These are phyloP conservation scores for Catharus ustulatus DNA, from an alignment of 2,797 vertebrate species.

Conservation along the genomic window DNA sequence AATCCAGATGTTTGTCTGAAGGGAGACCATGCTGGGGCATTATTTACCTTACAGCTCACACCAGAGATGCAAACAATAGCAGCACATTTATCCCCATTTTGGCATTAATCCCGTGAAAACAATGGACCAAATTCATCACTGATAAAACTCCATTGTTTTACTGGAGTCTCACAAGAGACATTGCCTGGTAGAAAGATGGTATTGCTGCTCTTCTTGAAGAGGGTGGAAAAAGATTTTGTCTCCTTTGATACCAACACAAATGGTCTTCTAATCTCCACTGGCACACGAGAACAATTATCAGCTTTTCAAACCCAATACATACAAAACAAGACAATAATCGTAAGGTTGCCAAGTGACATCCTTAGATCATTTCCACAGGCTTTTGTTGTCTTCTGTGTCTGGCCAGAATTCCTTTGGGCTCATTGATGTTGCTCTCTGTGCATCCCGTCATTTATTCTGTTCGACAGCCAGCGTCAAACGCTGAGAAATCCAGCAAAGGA, in stretches of 20 bases:
- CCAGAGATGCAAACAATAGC: conserved; percentile 9
- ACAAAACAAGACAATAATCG: background rate
- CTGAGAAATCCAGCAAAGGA: conserved; percentile 27
- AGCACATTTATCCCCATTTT: background rate
- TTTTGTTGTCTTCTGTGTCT: conserved; percentile 23
- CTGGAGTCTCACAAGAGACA: background rate
- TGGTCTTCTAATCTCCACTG: background rate
- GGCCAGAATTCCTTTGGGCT: conserved; percentile 42
- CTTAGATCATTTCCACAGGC: conserved; percentile 21
- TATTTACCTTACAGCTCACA: conserved; percentile 33
- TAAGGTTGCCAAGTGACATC: conserved; percentile 25
- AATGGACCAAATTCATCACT: conserved; percentile 1
- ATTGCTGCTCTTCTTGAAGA: background rate
- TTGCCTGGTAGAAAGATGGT: background rate
- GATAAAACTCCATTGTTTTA: conserved; percentile 1
- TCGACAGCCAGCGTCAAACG: background rate
- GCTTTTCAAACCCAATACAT: background rate
- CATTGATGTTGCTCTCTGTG: conserved; percentile 21
- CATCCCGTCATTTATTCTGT: conserved; percentile 40
- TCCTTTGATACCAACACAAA: conserved; percentile 3
- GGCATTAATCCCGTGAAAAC: background rate
- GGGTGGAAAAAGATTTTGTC: background rate
- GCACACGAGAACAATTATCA: background rate
- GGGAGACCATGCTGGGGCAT: background rate
- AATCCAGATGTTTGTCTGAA: conserved; percentile 49